A percentile compares a stretch with the other conserved stretches of the same genome.
Conservation (phyloP, 2,113 vertebrate genomes). For the Aldabrachelys gigantea region DNA sequence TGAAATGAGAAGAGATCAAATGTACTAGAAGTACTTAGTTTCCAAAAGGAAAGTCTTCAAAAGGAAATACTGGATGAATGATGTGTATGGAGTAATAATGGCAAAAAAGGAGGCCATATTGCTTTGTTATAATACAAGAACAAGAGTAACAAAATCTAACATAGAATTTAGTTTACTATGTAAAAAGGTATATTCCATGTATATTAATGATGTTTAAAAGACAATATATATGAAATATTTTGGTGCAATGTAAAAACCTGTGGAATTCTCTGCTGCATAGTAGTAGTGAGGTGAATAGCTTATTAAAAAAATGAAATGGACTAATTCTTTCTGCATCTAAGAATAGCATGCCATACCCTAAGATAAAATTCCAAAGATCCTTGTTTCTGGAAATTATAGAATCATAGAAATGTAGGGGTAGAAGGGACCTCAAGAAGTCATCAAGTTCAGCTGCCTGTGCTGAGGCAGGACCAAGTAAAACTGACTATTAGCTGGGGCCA, state of each 20-base stretch:
- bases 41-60: background rate
- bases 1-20: background rate
- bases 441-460: background rate
- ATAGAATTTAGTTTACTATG: background rate
- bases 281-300: background rate
- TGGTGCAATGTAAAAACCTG: background rate
- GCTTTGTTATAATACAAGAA: background rate
- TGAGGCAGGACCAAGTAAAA: background rate
- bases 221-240: background rate
- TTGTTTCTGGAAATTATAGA: background rate
- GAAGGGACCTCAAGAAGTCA: background rate
- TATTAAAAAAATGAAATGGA: background rate
- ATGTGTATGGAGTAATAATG: background rate
- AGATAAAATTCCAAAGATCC: background rate
- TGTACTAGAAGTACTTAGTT: background rate
- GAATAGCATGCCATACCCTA: background rate
- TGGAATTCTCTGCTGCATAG: background rate
- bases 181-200: background rate
- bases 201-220: background rate
- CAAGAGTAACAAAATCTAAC: background rate
- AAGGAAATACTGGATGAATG: background rate
- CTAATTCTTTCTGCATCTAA: accelerated
- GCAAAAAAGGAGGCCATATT: background rate
- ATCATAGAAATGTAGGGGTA: background rate
- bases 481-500: background rate